Evolutionary conservation across 2,888 invertebrate genomes (phyloP), one percentile per base, ranked within the genome.

Genomic region (Itoplectis maculator): DNA sequence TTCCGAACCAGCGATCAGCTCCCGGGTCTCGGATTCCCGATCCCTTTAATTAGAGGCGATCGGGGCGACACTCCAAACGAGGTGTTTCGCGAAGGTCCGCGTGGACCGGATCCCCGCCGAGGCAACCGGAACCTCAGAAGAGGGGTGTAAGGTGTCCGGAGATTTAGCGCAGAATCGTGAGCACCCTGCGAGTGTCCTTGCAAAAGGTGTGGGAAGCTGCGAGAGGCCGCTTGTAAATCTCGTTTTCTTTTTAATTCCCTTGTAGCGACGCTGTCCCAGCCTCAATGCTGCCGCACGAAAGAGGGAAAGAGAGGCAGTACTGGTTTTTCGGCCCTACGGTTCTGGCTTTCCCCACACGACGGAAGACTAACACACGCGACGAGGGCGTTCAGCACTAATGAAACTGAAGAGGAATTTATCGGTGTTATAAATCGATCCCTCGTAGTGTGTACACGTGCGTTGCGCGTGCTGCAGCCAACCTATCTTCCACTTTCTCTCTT

Each of bases 371-470:
- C 35, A 35, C 68, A 54, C 59, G 11, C 35, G n/a, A 66, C 56
- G 61, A 68, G 72, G 75, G 66, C 74, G 72, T 72, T 79, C 76
- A 47, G 76, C 89, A 87, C 90, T 91, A 91, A 91, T 91, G 91
- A 91, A 91, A 91, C 88, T 88, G 89, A 88, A 89, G 88, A 90
- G 88, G 89, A 91, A 91, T 91, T 91, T 91, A 91, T 91, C 90
- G 90, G 54, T 80, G 88, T 86, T 88, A 91, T 91, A 91, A 91
- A 91, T 91, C 90, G 90, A 88, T 86, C 84, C 84, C 79, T 72
- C 72, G 42, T 69, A 23, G 42, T 69, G 15, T 61, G 13, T 35
- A 63, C 63, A 51, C 56, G 72, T 59, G 56, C 63, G 63, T 56
- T 29, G 56, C 11, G 23, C 59, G 35, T 54, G 61, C 42, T 54